phyloP scores from a whole-genome alignment of 2,888 invertebrate species.

The Bugula neritina region DNA sequence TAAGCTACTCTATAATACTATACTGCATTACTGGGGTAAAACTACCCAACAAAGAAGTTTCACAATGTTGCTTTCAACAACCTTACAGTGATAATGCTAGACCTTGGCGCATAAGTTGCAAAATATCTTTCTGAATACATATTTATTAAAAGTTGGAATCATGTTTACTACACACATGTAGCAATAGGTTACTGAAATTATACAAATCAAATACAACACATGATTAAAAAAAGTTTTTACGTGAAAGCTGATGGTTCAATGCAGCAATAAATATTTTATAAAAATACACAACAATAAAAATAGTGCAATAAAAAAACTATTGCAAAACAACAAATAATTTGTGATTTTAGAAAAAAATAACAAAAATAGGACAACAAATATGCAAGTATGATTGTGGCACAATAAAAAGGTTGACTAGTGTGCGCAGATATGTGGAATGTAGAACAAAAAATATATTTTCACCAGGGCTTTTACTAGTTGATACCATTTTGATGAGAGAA shows the following conservation, averaged over 20 bases:
- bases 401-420: conserved; percentile 25
- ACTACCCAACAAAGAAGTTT: too few species aligned
- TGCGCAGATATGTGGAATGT: conserved; percentile 25
- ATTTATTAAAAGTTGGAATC: conserved; percentile 16
- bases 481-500: not conserved
- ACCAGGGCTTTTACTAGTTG: not conserved
- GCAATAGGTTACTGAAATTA: not conserved
- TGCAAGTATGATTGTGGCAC: not conserved
- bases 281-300: conserved; percentile 26
- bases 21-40: too few species aligned
- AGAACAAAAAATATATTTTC: conserved; percentile 20
- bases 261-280: conserved; percentile 21
- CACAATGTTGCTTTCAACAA: too few species aligned
- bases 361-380: conserved; percentile 27
- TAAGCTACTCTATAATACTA: too few species aligned
- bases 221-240: not conserved
- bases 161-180: conserved; percentile 7
- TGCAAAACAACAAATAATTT: conserved; percentile 24
- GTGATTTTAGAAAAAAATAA: not conserved
- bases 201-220: not conserved
- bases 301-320: conserved; percentile 20
- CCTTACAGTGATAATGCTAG: too few species aligned
- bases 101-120: too few species aligned
- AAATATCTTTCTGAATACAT: too few species aligned
- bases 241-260: not conserved